A percentile compares a stretch with the other conserved stretches of the same genome.
Conservation (phyloP, 2,113 vertebrate genomes). For the Colinus virginianus region DNA sequence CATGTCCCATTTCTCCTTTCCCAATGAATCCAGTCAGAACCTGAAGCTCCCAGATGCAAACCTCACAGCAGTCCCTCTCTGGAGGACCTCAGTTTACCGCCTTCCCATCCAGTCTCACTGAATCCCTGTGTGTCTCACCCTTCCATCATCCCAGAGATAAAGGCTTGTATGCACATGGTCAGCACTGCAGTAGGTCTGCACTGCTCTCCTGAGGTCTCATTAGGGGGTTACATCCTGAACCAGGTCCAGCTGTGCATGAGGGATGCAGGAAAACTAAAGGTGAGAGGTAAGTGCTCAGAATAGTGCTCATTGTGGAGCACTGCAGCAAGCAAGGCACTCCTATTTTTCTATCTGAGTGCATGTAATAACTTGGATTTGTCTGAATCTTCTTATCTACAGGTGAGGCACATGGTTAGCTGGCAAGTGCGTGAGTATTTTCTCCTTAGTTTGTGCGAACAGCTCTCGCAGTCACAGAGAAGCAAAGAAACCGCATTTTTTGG, state of each 20-base stretch:
- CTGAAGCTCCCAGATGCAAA: not conserved
- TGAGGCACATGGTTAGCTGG: not conserved
- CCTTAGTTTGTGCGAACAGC: not conserved
- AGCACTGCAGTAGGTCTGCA: rapidly evolving
- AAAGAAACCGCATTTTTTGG: not conserved
- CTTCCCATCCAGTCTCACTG: not conserved
- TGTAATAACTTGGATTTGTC: not conserved
- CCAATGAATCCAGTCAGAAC: not conserved
- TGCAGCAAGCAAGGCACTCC: rapidly evolving
- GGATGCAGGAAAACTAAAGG: not conserved
- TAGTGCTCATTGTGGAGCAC: not conserved
- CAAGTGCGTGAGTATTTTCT: not conserved
- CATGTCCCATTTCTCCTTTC: not conserved
- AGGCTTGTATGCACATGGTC: not conserved
- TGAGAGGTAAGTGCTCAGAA: not conserved
- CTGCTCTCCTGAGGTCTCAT: not conserved
- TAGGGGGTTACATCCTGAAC: not conserved
- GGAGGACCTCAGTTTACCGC: not conserved
- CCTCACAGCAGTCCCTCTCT: not conserved
- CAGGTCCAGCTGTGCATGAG: not conserved
- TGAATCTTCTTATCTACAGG: not conserved
- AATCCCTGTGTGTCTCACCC: not conserved
- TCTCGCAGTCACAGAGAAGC: not conserved
- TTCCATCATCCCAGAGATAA: not conserved
- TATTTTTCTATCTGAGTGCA: not conserved